Percentiles rank a stretch among this genome's conserved stretches.
Conservation (phyloP, 1,140 invertebrate genomes). For the Lordiphosa mommai region DNA sequence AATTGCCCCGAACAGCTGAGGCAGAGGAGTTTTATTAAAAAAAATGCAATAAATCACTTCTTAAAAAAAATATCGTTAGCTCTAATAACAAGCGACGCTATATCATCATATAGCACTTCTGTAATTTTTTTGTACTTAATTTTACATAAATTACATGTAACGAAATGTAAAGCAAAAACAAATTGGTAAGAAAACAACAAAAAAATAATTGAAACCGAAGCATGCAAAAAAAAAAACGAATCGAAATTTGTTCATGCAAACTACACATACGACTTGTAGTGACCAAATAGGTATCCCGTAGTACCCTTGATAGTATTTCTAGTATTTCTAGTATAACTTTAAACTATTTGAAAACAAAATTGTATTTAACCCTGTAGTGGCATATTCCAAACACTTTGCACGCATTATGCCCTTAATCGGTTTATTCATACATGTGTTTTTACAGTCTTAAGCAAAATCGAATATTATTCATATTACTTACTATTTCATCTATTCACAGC, state of each 20-base stretch:
- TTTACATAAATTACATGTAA: conserved; percentile 77
- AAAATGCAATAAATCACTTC: conserved; percentile 32
- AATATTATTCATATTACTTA: background rate
- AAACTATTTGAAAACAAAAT: conserved; percentile 2
- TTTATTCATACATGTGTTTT: conserved; percentile 28
- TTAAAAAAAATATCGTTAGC: conserved; percentile 50
- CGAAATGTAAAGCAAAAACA: conserved; percentile 57
- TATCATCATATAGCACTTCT: conserved; percentile 62
- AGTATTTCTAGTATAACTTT: conserved; percentile 15
- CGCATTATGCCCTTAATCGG: background rate
- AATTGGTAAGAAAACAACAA: conserved; percentile 70
- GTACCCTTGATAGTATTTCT: conserved; percentile 14
- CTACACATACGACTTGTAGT: conserved; percentile 63
- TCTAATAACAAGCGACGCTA: conserved; percentile 72
- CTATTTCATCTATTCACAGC: conserved; percentile 23
- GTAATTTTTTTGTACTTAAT: conserved; percentile 74
- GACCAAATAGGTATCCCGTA: conserved; percentile 21
- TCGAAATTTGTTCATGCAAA: conserved; percentile 49
- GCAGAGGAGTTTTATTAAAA: conserved; percentile 65
- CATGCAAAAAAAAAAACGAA: conserved; percentile 34
- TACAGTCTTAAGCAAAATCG: background rate
- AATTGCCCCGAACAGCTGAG: conserved; percentile 62
- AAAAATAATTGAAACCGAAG: conserved; percentile 17
- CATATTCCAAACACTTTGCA: background rate
- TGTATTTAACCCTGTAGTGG: conserved; percentile 9